phyloP scores from a whole-genome alignment of 2,113 vertebrate species.

The Microcebus lehilahytsara region DNA sequence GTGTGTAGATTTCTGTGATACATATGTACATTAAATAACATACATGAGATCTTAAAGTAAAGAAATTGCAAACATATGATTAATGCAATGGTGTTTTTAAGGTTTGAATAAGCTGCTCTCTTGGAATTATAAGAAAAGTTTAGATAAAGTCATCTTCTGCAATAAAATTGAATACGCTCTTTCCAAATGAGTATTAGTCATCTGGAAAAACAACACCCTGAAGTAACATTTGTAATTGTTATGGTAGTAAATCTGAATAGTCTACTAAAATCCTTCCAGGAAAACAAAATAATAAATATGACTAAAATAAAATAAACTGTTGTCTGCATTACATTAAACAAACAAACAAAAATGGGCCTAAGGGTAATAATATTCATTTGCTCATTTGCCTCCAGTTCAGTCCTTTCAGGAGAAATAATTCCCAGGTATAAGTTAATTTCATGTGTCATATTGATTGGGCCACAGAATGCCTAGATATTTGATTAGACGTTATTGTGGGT shows the following conservation, averaged over 20 bases:
- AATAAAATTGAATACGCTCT: not conserved
- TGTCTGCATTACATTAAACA: not conserved
- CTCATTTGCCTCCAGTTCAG: not conserved
- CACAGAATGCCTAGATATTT: not conserved
- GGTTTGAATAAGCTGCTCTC: not conserved
- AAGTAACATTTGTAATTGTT: not conserved
- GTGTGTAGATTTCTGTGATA: not conserved
- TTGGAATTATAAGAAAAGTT: not conserved
- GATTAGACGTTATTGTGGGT: not conserved
- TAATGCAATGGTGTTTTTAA: not conserved
- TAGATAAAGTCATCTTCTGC: slow-evolving; percentile 6
- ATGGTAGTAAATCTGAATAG: not conserved
- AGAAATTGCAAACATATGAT: not conserved
- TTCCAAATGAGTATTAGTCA: not conserved
- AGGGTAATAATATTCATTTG: not conserved
- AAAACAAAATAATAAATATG: not conserved
- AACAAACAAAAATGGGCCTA: not conserved
- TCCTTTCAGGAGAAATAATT: not conserved
- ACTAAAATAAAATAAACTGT: not conserved
- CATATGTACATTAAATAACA: not conserved
- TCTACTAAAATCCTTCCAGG: slow-evolving; percentile 16
- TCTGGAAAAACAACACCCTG: slow-evolving; percentile 4
- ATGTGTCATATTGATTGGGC: not conserved
- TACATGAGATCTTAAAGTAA: not conserved
- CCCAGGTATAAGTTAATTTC: not conserved